Evolutionary conservation across 2,888 invertebrate genomes (phyloP), one percentile per base, ranked within the genome.

Genomic region (Cerastis leucographa): DNA sequence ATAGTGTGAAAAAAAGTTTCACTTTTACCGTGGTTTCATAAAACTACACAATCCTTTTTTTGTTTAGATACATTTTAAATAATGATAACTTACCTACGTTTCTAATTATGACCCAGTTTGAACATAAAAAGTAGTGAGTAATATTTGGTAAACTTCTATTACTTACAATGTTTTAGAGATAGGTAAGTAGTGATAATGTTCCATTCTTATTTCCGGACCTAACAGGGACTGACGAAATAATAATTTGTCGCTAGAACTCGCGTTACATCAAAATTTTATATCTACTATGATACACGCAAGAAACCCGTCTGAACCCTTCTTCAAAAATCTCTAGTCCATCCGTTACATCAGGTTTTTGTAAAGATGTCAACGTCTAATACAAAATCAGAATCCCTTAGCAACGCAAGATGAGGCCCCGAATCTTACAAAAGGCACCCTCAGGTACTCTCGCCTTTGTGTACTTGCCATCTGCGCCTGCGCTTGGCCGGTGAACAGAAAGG

Each of bases 351-450:
- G 11, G 62, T 49, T 76, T 68, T 49, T 25, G 17, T n/a, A 61
- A 62, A 79, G 25, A 82, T 40, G 17, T 61, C 40, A 71, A 40
- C 59, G 59, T 61, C 59, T 29, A 35, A 35, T 17, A 49, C 49
- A 61, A 81, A 68, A 83, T 78, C 56, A 78, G 64, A 78, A 67
- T 46, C 35, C 54, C 44, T 66, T 78, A 29, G 56, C 25, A 84
- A 66, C 29, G 25, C 66, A 67, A 81, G 70, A 65, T 85, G 56
- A 46, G 40, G 19, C 49, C 59, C 40, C 74, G 29, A 62, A 65
- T 68, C 68, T 67, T 59, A 84, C 81, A 82, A 85, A 75, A 51
- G 65, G 66, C 82, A 74, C 85, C 85, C 81, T 85, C 85, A 70
- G 81, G 70, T 66, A 35, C 70, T 70, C 59, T 44, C 35, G 62